Conservation (phyloP, 2,797 vertebrate species). For the Phaenicophaeus curvirostris region DNA sequence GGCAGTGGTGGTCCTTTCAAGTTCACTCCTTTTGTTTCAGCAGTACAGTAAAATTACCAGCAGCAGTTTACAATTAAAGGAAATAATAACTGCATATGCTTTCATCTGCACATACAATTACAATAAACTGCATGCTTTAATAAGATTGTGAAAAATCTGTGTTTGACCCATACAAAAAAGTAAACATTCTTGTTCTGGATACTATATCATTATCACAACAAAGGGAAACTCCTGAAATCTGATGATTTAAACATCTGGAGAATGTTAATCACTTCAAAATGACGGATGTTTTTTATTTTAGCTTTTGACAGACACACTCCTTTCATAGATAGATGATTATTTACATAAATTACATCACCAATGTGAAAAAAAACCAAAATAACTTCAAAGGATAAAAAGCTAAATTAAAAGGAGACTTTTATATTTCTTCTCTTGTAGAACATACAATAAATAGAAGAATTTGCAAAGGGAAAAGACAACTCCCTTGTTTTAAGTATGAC, state of each 20-base stretch:
- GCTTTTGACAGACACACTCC: slow-evolving; percentile 84
- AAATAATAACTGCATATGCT: slow-evolving; percentile 82
- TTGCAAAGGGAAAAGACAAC: not conserved
- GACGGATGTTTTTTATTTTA: slow-evolving; percentile 90
- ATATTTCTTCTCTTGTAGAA: slow-evolving; percentile 49
- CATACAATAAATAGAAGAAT: slow-evolving; percentile 8
- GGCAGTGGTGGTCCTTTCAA: slow-evolving; percentile 85
- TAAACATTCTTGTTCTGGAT: slow-evolving; percentile 89
- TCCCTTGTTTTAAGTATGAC: not conserved
- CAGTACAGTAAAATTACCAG: slow-evolving; percentile 83
- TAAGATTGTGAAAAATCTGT: slow-evolving; percentile 85
- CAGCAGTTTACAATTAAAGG: slow-evolving; percentile 88
- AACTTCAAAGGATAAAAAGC: slow-evolving; percentile 79
- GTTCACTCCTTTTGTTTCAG: slow-evolving; percentile 76
- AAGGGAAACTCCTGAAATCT: slow-evolving; percentile 88
- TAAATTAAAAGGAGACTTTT: slow-evolving; percentile 81
- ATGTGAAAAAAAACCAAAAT: slow-evolving; percentile 75
- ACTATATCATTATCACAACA: slow-evolving; percentile 92
- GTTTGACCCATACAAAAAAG: slow-evolving; percentile 85
- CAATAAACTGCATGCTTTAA: slow-evolving; percentile 81
- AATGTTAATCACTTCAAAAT: slow-evolving; percentile 89
- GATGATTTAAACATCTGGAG: slow-evolving; percentile 90
- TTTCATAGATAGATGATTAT: slow-evolving; percentile 85
- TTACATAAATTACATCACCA: slow-evolving; percentile 88
- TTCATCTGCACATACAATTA: slow-evolving; percentile 88